Conservation (phyloP, 2,888 invertebrate species). For the Stegana nigrithorax region DNA sequence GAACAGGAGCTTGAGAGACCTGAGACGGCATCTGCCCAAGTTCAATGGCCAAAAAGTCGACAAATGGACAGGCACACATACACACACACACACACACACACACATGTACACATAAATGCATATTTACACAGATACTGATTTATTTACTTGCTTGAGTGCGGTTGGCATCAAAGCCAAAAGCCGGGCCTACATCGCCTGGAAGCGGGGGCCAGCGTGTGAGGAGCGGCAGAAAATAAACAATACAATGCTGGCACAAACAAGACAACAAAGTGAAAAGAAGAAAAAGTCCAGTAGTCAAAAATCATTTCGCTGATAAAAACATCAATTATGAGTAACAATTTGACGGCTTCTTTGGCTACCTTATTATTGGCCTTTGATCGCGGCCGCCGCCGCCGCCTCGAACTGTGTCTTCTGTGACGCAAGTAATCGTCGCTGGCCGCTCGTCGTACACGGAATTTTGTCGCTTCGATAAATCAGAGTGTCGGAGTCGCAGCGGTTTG, state of each 20-base stretch:
- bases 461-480: constrained; percentile 23
- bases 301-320: constrained; percentile 62
- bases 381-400: constrained; percentile 23
- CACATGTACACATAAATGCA: neutral
- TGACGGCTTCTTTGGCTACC: constrained; percentile 62
- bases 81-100: neutral
- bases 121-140: neutral
- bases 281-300: constrained; percentile 62
- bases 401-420: neutral
- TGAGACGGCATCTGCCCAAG: constrained; percentile 23
- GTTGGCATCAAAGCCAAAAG: constrained; percentile 50
- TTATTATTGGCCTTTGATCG: constrained; percentile 53
- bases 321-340: constrained; percentile 64
- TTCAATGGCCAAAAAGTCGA: constrained; percentile 47
- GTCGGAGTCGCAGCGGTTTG: constrained; percentile 38
- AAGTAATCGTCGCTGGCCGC: constrained; percentile 50
- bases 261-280: neutral
- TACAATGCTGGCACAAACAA: neutral
- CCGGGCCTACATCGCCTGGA: constrained; percentile 22
- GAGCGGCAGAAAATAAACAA: neutral
- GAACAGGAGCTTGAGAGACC: neutral
- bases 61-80: neutral
- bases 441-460: too few species aligned
- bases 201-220: neutral
- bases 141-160: neutral